Base-by-base conservation (phyloP, 2,888 invertebrate genomes). In the Acanthosoma haemorrhoidale region DNA sequence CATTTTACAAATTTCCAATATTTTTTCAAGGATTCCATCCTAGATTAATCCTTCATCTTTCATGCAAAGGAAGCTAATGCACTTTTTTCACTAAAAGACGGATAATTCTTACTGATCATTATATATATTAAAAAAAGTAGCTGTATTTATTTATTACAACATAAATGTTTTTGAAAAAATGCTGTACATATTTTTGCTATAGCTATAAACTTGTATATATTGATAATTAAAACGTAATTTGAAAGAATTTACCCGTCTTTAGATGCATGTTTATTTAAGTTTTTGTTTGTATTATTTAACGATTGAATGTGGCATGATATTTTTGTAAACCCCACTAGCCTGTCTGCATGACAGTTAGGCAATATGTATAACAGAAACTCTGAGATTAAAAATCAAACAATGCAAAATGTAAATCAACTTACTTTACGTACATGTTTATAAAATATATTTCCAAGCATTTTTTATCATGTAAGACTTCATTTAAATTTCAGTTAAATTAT, bases 301-400 rank as follows among this genome's bases (percentile, higher is more conserved):
- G 18, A 67, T 21, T 43, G 67, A 67, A 67, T 67, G 67, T 31
- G 39, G 67, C 67, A 67, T 67, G 67, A 18, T 29, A 59, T 67
- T 25, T 32, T 67, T 43, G 41, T 43, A 67, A 57, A 11, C 32
- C 51, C 57, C 34, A 34, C 18, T 31, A 67, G 67, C 57, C 67
- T 64, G 51, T 51, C 5, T 25, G 51, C 51, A 51, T 51, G 51
- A 25, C 51, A 51, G 51, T n/a, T 25, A 51, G 29, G n/a, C n/a
- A 25, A 25, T 25, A 51, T 51, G 13, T 51, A 13, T 51, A 6
- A 43, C 18, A 13, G 21, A 9, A 21, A 21, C 18, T 43, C 2
- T 6, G 4, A 8, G 18, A 41, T 18, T 6, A n/a, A n/a, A n/a
- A n/a, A n/a, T n/a, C n/a, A n/a, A n/a, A n/a, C n/a, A n/a, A n/a